A percentile compares a stretch with the other conserved stretches of the same genome.
These are phyloP conservation scores for Sminthurinus aureus DNA, from an alignment of 2,888 invertebrate genomes.

Conservation along the genomic window DNA sequence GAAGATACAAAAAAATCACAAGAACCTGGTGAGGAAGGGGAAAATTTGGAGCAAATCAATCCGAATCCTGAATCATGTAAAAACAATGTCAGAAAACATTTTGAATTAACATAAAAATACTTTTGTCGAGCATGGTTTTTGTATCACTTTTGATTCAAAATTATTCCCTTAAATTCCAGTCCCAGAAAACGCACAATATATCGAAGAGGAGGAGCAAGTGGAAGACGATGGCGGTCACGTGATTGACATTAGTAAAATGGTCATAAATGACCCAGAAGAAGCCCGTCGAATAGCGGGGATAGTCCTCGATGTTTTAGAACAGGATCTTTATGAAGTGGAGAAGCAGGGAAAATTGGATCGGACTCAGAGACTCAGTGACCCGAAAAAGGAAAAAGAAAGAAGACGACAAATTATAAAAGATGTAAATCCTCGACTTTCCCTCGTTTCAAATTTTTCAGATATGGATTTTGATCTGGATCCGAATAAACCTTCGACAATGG, in stretches of 20 bases:
- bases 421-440: conserved; percentile 27
- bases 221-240: neutral
- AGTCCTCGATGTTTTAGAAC: conserved; percentile 48
- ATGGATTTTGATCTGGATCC: conserved; percentile 28
- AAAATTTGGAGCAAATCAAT: neutral
- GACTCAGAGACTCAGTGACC: conserved; percentile 4
- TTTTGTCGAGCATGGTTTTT: too few species aligned
- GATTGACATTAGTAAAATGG: conserved; percentile 35
- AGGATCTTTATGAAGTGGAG: conserved; percentile 44
- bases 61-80: too few species aligned
- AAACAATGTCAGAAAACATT: too few species aligned
- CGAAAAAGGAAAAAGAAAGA: conserved; percentile 12
- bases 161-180: too few species aligned
- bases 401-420: conserved; percentile 6
- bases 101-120: too few species aligned
- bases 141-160: too few species aligned
- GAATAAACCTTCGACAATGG: conserved; percentile 31
- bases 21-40: neutral
- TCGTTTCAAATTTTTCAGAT: conserved; percentile 26
- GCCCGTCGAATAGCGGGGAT: conserved; percentile 49
- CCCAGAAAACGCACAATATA: neutral
- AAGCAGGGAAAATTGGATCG: neutral
- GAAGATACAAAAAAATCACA: neutral
- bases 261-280: conserved; percentile 23
- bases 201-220: conserved; percentile 1